Conservation (phyloP, 2,797 vertebrate species). For the Xenentodon cancila region DNA sequence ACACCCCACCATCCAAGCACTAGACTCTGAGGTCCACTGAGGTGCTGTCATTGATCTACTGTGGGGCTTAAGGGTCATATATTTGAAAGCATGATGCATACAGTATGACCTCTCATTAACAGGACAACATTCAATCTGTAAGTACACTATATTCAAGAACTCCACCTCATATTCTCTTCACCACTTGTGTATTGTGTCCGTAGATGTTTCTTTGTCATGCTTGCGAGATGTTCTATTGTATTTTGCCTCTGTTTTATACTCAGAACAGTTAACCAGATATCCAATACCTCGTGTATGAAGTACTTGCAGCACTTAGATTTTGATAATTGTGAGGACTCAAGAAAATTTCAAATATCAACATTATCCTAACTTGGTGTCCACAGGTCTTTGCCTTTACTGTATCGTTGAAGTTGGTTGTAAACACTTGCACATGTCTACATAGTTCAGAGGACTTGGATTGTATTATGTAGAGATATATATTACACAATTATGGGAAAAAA, state of each 20-base stretch:
- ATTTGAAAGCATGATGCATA: constrained; percentile 52
- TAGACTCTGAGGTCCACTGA: constrained; percentile 1
- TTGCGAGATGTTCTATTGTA: constrained; percentile 79
- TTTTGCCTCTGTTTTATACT: constrained; percentile 81
- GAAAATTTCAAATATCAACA: constrained; percentile 79
- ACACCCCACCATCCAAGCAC: constrained; percentile 39
- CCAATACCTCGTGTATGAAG: constrained; percentile 83
- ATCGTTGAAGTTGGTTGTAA: constrained; percentile 85
- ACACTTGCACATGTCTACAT: constrained; percentile 88
- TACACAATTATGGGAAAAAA: constrained; percentile 81
- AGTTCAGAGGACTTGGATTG: constrained; percentile 84
- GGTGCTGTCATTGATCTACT: constrained; percentile 25
- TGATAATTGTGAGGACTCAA: constrained; percentile 79
- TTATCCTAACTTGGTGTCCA: constrained; percentile 82
- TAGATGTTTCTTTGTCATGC: constrained; percentile 80
- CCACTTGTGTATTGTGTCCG: constrained; percentile 76
- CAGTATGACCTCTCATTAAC: constrained; percentile 57
- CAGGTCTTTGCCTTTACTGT: constrained; percentile 85
- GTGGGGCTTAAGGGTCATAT: constrained; percentile 31
- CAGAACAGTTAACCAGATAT: constrained; percentile 78
- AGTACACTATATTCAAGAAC: constrained; percentile 62
- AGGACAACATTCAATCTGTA: constrained; percentile 58
- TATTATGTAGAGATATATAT: constrained; percentile 86
- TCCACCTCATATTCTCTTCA: constrained; percentile 74
- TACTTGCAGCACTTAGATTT: constrained; percentile 86